A percentile compares a stretch with the other conserved stretches of the same genome.
Evolutionary conservation across 2,113 vertebrate species (phyloP).

Genomic region (Sorex fumeus): DNA sequence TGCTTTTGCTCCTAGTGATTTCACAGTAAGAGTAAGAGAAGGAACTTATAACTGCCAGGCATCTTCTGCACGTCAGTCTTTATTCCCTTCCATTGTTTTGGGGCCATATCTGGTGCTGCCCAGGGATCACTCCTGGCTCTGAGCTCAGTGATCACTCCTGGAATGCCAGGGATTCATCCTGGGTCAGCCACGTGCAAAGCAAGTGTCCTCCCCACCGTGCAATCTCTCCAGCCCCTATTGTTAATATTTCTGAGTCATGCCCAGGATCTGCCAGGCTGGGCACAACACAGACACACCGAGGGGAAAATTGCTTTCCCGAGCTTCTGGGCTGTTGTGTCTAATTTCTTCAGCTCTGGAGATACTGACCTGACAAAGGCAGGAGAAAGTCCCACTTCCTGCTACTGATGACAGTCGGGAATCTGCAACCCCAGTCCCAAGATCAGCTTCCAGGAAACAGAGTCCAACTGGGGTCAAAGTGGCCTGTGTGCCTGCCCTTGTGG

Average conservation of each 20-base stretch:
- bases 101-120: too few relatives aligned
- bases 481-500: too few relatives aligned
- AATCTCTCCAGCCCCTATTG: too few relatives aligned
- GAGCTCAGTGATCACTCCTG: too few relatives aligned
- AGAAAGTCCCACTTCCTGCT: background rate
- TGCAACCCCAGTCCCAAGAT: background rate
- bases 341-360: constrained; percentile 47
- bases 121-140: too few relatives aligned
- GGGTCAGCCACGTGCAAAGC: too few relatives aligned
- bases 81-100: background rate
- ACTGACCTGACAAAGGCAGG: background rate
- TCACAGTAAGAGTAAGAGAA: background rate
- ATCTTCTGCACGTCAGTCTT: background rate
- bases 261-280: too few relatives aligned
- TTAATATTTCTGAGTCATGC: constrained; percentile 23
- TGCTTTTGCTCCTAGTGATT: background rate
- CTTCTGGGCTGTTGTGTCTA: background rate
- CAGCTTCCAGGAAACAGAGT: background rate
- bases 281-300: background rate
- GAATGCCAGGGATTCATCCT: too few relatives aligned
- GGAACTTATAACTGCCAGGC: background rate
- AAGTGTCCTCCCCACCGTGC: too few relatives aligned
- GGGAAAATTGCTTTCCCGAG: background rate
- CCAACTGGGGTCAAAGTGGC: background rate
- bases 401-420: background rate